Percentiles rank a stretch among this genome's conserved stretches.
Conservation (phyloP, 1,140 invertebrate genomes). For the Temnothorax longispinosus region DNA sequence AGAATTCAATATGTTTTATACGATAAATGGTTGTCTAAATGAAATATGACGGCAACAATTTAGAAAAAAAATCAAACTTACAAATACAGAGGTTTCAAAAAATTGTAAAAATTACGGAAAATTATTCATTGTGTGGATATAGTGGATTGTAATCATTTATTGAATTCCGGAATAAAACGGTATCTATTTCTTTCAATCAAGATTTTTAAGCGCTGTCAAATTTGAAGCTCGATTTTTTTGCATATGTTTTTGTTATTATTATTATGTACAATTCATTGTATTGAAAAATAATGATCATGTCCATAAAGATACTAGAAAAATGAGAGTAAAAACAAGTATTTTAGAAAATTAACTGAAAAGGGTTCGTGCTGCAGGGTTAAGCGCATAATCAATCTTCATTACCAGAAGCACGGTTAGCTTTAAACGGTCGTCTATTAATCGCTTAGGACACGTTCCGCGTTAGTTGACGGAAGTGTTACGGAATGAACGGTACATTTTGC, state of each 20-base stretch:
- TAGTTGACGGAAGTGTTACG: conserved; percentile 55
- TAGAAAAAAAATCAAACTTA: background rate
- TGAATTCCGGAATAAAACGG: background rate
- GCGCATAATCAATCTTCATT: conserved; percentile 59
- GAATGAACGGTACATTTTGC: conserved; percentile 41
- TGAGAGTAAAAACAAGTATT: background rate
- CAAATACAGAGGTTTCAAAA: background rate
- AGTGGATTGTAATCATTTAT: background rate
- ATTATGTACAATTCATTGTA: background rate
- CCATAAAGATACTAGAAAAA: background rate
- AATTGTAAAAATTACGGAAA: background rate
- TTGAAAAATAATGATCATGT: conserved; percentile 21
- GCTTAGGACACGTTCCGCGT: conserved; percentile 47
- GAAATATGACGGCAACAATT: background rate
- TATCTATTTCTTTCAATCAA: background rate
- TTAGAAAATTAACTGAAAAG: conserved; percentile 32
- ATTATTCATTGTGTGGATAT: background rate
- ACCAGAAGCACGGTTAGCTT: conserved; percentile 23
- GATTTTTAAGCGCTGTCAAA: background rate
- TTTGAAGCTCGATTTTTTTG: background rate
- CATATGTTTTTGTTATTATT: background rate
- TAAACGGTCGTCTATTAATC: conserved; percentile 57
- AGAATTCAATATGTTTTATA: background rate
- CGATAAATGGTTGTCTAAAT: background rate
- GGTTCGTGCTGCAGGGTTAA: background rate